These are phyloP conservation scores for Nematostella vectensis DNA, from an alignment of 92 coral and sea anemone genomes.

Conservation along the genomic window DNA sequence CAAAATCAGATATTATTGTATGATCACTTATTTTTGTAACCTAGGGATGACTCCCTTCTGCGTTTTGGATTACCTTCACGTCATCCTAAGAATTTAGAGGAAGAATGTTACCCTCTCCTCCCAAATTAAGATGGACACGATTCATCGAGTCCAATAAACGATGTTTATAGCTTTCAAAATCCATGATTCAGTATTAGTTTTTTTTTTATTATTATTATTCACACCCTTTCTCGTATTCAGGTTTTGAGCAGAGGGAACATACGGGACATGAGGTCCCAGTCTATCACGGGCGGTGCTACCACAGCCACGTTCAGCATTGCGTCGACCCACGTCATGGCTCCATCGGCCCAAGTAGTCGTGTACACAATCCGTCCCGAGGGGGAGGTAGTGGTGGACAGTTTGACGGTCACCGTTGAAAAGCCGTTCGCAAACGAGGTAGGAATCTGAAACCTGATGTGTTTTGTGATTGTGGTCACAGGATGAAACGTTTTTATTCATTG, in stretches of 20 bases:
- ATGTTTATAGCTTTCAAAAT: no score
- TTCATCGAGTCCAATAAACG: no score
- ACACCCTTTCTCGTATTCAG: no score
- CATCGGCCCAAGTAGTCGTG: constrained; percentile 62
- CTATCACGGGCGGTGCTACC: constrained; percentile 23
- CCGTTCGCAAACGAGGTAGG: constrained; percentile 81
- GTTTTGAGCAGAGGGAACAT: constrained; percentile 73
- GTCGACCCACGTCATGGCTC: constrained; percentile 65
- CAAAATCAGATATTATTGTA: no score
- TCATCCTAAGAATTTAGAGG: no score
- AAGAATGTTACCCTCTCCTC: no score
- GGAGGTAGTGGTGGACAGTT: constrained; percentile 82
- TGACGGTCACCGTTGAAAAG: constrained; percentile 58
- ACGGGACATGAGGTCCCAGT: constrained; percentile 17
- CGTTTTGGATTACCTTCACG: no score
- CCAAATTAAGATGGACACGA: no score
- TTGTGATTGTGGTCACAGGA: neutral
- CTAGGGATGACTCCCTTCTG: no score
- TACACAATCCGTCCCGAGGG: constrained; percentile 62
- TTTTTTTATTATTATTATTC: no score
- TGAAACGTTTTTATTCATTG: neutral
- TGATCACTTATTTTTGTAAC: no score
- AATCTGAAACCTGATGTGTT: neutral
- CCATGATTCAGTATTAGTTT: no score
- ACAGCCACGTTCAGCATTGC: constrained; percentile 42